Conservation (phyloP, 92 coral and sea anemone species). For the Palythoa heliodiscus region DNA sequence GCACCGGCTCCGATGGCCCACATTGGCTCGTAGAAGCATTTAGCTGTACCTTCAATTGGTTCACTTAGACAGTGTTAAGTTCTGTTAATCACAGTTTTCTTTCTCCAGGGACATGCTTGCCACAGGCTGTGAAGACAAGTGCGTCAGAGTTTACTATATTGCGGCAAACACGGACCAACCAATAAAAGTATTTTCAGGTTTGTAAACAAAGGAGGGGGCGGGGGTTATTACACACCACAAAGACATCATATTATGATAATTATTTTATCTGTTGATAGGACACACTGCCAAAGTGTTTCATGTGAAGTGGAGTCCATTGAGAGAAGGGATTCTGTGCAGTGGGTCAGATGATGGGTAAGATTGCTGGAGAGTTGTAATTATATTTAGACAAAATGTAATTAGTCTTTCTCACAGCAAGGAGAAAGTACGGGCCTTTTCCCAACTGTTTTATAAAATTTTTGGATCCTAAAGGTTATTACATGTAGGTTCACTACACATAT, state of each 20-base stretch:
- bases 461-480: too few relatives aligned
- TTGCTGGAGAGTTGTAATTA: not conserved
- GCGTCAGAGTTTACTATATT: slow-evolving; percentile 89
- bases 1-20: too few relatives aligned
- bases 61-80: too few relatives aligned
- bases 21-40: too few relatives aligned
- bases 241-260: not conserved
- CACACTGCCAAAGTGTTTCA: slow-evolving; percentile 96
- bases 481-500: too few relatives aligned
- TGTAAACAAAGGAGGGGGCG: not conserved
- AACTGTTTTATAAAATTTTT: too few relatives aligned
- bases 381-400: too few relatives aligned
- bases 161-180: slow-evolving; percentile 95
- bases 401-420: too few relatives aligned
- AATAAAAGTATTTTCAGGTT: slow-evolving; percentile 85
- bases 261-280: slow-evolving; percentile 51
- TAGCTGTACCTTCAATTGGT: too few relatives aligned
- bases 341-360: slow-evolving; percentile 95
- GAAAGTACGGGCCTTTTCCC: too few relatives aligned
- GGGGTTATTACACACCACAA: not conserved
- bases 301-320: slow-evolving; percentile 96
- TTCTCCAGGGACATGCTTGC: slow-evolving; percentile 93
- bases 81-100: not conserved
- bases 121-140: slow-evolving; percentile 95
- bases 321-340: slow-evolving; percentile 93